Conservation (phyloP, 2,113 vertebrate species). For the Astur gentilis region DNA sequence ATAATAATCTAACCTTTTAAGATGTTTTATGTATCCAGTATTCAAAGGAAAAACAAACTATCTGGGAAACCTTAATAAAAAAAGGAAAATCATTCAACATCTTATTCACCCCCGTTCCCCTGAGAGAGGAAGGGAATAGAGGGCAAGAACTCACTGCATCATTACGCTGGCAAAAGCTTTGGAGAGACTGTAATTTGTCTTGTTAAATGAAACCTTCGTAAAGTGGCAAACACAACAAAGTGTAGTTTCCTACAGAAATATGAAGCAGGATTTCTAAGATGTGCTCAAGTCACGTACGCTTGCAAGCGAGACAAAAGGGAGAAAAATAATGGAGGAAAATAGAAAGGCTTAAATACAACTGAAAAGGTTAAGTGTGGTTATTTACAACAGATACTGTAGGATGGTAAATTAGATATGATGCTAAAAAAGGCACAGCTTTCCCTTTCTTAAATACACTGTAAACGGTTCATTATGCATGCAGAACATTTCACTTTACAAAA, state of each 20-base stretch:
- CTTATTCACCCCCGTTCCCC: background rate
- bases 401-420: conserved; percentile 95
- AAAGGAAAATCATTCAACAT: background rate
- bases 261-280: conserved; percentile 46
- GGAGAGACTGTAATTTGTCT: conserved; percentile 10
- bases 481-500: conserved; percentile 99
- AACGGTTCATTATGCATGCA: conserved; percentile 99
- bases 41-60: conserved; percentile 11
- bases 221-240: conserved; percentile 29
- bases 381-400: conserved; percentile 98
- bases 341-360: conserved; percentile 86
- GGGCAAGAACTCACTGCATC: background rate
- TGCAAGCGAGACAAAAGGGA: conserved; percentile 58
- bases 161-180: conserved; percentile 10
- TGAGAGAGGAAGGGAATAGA: background rate
- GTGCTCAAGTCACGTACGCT: conserved; percentile 51
- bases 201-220: conserved; percentile 41
- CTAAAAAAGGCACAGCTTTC: conserved; percentile 99
- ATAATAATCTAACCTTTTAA: conserved; percentile 28
- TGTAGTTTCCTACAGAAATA: background rate
- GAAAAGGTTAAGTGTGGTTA: conserved; percentile 86
- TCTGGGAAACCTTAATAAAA: conserved; percentile 20
- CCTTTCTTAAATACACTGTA: conserved; percentile 99
- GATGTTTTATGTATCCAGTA: conserved; percentile 4
- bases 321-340: conserved; percentile 69